Evolutionary conservation across 1,140 invertebrate genomes (phyloP).

Genomic region (Cyclina sinensis): DNA sequence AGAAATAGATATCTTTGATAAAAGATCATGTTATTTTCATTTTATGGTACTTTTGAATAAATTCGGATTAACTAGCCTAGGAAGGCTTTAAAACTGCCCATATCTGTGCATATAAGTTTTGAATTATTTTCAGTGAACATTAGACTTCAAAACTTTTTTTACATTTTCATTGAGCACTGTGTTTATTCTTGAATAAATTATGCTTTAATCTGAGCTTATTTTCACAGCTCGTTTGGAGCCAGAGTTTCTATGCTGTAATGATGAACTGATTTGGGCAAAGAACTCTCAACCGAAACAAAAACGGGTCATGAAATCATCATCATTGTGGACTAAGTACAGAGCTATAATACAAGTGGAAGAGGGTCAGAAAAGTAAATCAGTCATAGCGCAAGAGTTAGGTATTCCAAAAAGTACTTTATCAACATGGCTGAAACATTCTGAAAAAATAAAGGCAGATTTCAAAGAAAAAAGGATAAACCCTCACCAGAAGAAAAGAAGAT

Average conservation of each 20-base stretch:
- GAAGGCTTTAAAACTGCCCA: too few species aligned
- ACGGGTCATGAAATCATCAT: neutral
- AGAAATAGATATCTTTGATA: too few species aligned
- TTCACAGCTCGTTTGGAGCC: neutral
- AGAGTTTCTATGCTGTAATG: neutral
- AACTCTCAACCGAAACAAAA: neutral
- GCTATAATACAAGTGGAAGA: neutral
- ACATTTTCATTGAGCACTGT: too few species aligned
- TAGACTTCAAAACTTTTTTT: too few species aligned
- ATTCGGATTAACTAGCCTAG: too few species aligned
- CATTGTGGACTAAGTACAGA: neutral
- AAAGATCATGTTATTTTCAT: too few species aligned
- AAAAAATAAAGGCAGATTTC: neutral
- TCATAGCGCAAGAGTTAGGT: neutral
- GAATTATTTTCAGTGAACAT: too few species aligned
- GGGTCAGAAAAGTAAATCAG: neutral
- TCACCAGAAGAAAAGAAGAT: neutral
- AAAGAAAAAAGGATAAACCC: neutral
- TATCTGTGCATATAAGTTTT: too few species aligned
- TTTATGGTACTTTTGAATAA: too few species aligned
- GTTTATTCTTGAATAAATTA: neutral
- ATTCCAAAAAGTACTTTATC: neutral
- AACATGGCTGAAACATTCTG: slow-evolving; percentile 8
- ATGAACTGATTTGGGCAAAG: neutral
- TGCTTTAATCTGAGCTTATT: neutral